Evolutionary conservation across 2,797 vertebrate genomes (phyloP), one percentile per base, ranked within the genome.

Genomic region (Syndactyla subalaris): DNA sequence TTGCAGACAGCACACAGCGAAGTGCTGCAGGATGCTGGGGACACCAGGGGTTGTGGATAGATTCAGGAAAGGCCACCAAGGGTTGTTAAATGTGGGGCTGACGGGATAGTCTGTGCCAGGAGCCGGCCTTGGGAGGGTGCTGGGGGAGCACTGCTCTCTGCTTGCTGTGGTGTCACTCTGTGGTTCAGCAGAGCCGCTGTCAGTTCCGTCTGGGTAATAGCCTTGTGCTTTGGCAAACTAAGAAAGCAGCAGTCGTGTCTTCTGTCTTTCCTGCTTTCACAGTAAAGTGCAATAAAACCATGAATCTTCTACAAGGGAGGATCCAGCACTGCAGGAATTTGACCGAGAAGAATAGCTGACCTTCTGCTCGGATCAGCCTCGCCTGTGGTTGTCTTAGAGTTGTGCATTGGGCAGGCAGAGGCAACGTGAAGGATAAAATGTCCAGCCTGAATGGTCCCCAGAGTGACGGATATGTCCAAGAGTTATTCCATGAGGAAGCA

Each of bases 401-500:
- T 26, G 68, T 0, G 12, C 14, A 0, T 3, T 34, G 81, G 41
- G 39, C 68, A 15, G 84, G 58, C 2, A 0, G 38, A 70, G 73
- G 54, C 17, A 27, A 26, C 18, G 6, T 14, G 9, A 88, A 61
- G 63, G 89, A 81, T 52, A 93, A 5, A 4, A 76, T 92, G 58
- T 74, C 75, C 22, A 75, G 94, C 58, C 14, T 48, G 57, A 93
- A 77, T 10, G 34, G 63, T 66, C 62, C 81, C 78, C 93, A 80
- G 17, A 95, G 72, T 15, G 95, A 67, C 73, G 79, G 97, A 7
- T 97, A 96, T 1, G 97, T 99, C 65, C 98, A 98, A 21, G 99
- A 99, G 76, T 98, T 99, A 93, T 99, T 99, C 97, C 99, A 99
- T 0, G 99, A 99, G 95, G 99, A 99, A 85, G 99, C 98, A 73